Evolutionary conservation across 2,113 vertebrate species (phyloP).

Genomic region (Ptilorrhoa leucosticta): DNA sequence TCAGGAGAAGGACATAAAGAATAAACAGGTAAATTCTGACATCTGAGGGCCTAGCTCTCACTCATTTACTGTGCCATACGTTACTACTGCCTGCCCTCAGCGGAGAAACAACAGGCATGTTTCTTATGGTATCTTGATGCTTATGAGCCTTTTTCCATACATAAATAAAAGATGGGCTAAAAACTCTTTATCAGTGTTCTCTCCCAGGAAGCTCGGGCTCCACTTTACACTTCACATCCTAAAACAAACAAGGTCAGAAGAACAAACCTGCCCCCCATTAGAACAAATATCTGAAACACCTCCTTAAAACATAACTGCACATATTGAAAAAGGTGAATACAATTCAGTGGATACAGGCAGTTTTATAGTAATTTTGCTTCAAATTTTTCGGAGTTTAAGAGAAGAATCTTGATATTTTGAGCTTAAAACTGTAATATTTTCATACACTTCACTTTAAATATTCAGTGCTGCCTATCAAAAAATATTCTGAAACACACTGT

Average conservation of each 20-base stretch:
- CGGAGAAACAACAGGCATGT: not conserved
- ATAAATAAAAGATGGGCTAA: not conserved
- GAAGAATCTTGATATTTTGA: not conserved
- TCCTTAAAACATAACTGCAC: not conserved
- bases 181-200: not conserved
- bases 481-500: not conserved
- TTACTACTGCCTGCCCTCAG: not conserved
- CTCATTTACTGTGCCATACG: rapidly evolving
- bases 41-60: not conserved
- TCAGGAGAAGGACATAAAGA: not conserved
- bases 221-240: not conserved
- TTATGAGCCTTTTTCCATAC: not conserved
- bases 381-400: not conserved
- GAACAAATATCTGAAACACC: not conserved
- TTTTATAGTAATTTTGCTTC: not conserved
- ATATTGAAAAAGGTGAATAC: not conserved
- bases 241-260: not conserved
- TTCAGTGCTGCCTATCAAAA: not conserved
- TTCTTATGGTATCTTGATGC: not conserved
- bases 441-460: not conserved
- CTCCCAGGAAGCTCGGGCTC: not conserved
- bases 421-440: not conserved
- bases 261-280: not conserved
- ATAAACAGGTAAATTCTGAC: not conserved
- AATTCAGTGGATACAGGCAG: not conserved